These are phyloP conservation scores for Acanthopagrus latus DNA, from an alignment of 2,797 vertebrate genomes.

Conservation along the genomic window DNA sequence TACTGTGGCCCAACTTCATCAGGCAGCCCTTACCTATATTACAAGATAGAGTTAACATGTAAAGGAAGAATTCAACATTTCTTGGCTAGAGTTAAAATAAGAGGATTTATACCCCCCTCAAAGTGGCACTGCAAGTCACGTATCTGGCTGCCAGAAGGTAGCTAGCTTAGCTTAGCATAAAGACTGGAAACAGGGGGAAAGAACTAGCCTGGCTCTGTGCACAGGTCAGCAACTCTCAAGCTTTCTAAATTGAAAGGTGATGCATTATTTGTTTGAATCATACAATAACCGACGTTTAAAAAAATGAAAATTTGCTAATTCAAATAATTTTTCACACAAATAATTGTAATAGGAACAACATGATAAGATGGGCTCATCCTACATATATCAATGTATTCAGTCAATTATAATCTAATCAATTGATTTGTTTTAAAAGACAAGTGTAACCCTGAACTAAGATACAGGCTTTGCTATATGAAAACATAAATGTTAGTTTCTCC, in stretches of 20 bases:
- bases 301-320: not conserved
- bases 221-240: not conserved
- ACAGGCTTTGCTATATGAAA: not conserved
- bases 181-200: not conserved
- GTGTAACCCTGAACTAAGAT: not conserved
- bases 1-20: not conserved
- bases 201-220: not conserved
- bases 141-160: too few species aligned
- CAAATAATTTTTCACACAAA: not conserved
- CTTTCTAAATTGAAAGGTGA: not conserved
- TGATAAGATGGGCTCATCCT: too few species aligned
- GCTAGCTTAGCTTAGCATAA: not conserved
- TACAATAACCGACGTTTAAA: not conserved
- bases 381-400: not conserved
- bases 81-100: not conserved
- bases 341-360: not conserved
- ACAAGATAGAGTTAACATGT: too few species aligned
- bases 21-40: not conserved
- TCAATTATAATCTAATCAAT: not conserved
- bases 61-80: too few species aligned
- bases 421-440: slow-evolving; percentile 9
- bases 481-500: not conserved
- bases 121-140: too few species aligned
- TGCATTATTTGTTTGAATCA: not conserved
- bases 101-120: not conserved